A percentile compares a stretch with the other conserved stretches of the same genome.
Evolutionary conservation across 2,113 vertebrate species (phyloP).

Genomic region (Ranitomeya imitator): DNA sequence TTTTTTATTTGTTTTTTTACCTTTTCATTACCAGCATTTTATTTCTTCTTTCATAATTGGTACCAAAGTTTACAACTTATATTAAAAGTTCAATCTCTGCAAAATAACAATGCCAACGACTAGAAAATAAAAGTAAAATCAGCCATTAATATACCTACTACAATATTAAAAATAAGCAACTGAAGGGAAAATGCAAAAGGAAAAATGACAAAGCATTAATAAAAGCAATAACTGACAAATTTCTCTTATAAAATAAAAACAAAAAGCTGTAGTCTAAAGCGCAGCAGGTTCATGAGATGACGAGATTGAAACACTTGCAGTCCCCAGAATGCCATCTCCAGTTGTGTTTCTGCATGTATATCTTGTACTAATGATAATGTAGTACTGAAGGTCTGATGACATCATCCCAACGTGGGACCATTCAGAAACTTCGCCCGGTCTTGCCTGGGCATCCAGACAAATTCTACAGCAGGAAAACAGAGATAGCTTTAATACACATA

Average conservation of each 20-base stretch:
- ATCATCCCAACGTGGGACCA: conserved; percentile 89
- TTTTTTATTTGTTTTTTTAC: conserved; percentile 38
- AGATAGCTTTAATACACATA: background rate
- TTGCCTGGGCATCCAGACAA: conserved; percentile 93
- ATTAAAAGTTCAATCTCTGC: conserved; percentile 79
- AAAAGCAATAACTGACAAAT: conserved; percentile 80
- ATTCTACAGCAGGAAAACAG: conserved; percentile 70
- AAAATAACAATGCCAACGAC: conserved; percentile 69
- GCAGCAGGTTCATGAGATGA: conserved; percentile 98
- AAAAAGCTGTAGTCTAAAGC: conserved; percentile 87
- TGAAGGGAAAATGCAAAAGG: conserved; percentile 55
- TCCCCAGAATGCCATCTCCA: conserved; percentile 79
- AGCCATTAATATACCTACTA: conserved; percentile 74
- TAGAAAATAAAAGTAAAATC: conserved; percentile 64
- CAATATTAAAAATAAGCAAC: conserved; percentile 66
- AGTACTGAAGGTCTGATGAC: conserved; percentile 87
- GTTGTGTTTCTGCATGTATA: conserved; percentile 45
- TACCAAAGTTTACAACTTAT: conserved; percentile 75
- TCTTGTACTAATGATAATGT: conserved; percentile 73
- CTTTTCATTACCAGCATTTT: conserved; percentile 8
- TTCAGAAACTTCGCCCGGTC: conserved; percentile 94
- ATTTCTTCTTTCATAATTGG: conserved; percentile 65
- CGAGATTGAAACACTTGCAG: conserved; percentile 77
- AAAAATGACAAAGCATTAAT: conserved; percentile 73
- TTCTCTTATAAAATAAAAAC: conserved; percentile 69